phyloP scores from a whole-genome alignment of 2,113 vertebrate species.

The Diphyllodes magnificus region DNA sequence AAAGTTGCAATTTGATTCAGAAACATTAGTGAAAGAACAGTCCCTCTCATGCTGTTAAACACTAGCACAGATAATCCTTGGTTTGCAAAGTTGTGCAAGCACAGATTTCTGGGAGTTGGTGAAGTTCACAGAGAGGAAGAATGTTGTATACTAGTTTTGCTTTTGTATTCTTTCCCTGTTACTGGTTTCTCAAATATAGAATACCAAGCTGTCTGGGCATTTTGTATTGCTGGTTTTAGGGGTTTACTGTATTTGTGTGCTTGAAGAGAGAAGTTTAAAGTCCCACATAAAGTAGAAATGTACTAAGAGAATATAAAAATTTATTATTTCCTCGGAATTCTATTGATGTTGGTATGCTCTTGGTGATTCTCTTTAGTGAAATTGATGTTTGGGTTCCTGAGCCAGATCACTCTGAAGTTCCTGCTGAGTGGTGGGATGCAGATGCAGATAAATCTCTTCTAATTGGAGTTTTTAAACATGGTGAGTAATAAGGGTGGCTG shows the following conservation, averaged over 20 bases:
- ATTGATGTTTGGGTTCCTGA: slow-evolving; percentile 96
- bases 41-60: neutral
- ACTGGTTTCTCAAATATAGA: neutral
- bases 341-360: neutral
- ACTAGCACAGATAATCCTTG: neutral
- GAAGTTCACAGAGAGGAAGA: neutral
- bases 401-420: slow-evolving; percentile 92
- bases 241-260: neutral
- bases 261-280: neutral
- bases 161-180: neutral
- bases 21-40: neutral
- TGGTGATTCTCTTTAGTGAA: slow-evolving; percentile 76
- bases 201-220: neutral
- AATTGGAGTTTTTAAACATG: slow-evolving; percentile 95
- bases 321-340: neutral
- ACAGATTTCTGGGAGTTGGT: neutral
- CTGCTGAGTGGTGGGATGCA: slow-evolving; percentile 93
- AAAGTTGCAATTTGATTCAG: neutral
- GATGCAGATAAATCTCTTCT: slow-evolving; percentile 93
- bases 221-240: neutral
- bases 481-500: slow-evolving; percentile 69
- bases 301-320: neutral
- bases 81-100: neutral
- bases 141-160: neutral
- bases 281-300: neutral